phyloP scores from a whole-genome alignment of 2,797 vertebrate species.

The Antennarius maculatus region DNA sequence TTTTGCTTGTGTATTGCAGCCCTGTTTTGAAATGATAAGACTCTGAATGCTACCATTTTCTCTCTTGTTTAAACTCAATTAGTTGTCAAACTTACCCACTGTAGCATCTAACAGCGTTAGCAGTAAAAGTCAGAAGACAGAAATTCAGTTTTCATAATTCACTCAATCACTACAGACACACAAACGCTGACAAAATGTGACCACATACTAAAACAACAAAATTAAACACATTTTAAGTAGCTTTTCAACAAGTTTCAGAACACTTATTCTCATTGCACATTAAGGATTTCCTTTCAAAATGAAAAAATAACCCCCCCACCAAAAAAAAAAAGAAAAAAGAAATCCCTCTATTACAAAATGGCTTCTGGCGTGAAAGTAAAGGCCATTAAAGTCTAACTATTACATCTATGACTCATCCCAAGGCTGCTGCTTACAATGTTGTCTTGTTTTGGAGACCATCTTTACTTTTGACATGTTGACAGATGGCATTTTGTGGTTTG shows the following conservation, averaged over 20 bases:
- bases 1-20: no score
- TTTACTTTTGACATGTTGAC: constrained; percentile 57
- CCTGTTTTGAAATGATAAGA: no score
- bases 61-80: background rate
- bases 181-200: constrained; percentile 19
- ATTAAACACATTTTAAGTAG: constrained; percentile 40
- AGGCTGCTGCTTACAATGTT: constrained; percentile 47
- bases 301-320: constrained; percentile 18
- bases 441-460: constrained; percentile 49
- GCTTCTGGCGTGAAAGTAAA: constrained; percentile 53
- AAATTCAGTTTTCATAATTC: constrained; percentile 3
- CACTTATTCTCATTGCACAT: constrained; percentile 38
- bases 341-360: constrained; percentile 50
- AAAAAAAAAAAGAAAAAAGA: constrained; percentile 28
- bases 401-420: constrained; percentile 60
- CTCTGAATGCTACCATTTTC: background rate
- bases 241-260: constrained; percentile 54
- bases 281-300: constrained; percentile 38
- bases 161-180: constrained; percentile 2
- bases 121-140: constrained; percentile 37
- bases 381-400: constrained; percentile 50
- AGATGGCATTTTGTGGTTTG: constrained; percentile 54
- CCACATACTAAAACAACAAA: constrained; percentile 31
- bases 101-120: constrained; percentile 66
- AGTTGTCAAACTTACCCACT: constrained; percentile 74